Evolutionary conservation across 92 coral and sea anemone genomes (phyloP), one percentile per base, ranked within the genome.

Genomic region (Siderastrea siderea): DNA sequence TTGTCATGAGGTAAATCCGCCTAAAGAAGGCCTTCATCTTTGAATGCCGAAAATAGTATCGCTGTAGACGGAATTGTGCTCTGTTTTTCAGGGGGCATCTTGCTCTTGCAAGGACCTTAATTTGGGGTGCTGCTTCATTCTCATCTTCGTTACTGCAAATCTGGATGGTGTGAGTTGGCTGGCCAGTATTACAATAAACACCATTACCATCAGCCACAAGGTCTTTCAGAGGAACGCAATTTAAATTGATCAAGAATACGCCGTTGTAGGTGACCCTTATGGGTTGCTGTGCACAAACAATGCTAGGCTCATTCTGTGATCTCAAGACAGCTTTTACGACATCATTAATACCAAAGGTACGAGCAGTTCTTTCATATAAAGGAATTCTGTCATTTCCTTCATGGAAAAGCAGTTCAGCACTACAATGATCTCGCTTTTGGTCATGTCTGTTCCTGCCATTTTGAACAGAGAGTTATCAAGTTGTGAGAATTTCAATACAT

Each of bases 141-240:
- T 48, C 55, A 47, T 71, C 55, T 47, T 71, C 55, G 19, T 81
- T 50, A 47, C 74, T 57, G 62, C 46, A 53, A 19, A 67, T 55
- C 47, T 70, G 9, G 44, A 80, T 80, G 16, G 85, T 67, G 48
- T 53, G 75, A 38, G 85, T 67, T 81, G 77, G 85, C 15, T 81
- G 85, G 12, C 85, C 85, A 3, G 74, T 67, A 72, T 81, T 67
- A 7, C 17, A 19, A 64, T 47, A 81, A 47, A 68, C 12, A 13
- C 85, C 85, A 57, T 81, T 81, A 12, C 77, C 85, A 67, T 81
- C 47, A 6, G 85, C 85, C 74, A 81, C 85, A 47, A 81, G 59
- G 67, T 48, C 65, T 81, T 81, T 81, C 62, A 49, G 15, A 65
- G 48, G 47, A 63, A 81, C 85, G n/a, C 14, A 11, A 47, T 66